Base-by-base conservation (phyloP, 92 coral and sea anemone genomes). In the Scolanthus callimorphus region DNA sequence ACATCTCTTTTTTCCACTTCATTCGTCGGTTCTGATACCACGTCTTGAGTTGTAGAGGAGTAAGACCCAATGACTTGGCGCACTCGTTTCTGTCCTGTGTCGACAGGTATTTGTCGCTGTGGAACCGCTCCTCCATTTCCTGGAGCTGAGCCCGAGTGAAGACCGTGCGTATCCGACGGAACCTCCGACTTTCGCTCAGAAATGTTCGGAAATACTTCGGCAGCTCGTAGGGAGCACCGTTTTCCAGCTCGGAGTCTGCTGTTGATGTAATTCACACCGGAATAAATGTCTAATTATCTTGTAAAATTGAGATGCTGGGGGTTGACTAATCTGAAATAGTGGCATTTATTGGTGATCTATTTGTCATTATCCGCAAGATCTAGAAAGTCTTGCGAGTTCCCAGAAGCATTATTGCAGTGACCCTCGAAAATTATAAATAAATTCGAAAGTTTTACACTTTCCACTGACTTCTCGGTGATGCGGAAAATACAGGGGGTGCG, bases 11-110 rank as follows among this genome's bases (percentile, higher is more conserved):
- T 11, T 89, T 89, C 98, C 98, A 92, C 22, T 92, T 92, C 94
- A 89, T 92, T n/a, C 98, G 78, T 29, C 98, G 58, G 71, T 92
- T 92, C 47, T 92, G 98, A 55, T 84, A 92, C 98, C 98, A 92
- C 9, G 98, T 92, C 37, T 92, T 92, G 60, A 92, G 85, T 64
- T 92, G 98, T 6, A 94, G 62, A 10, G 99, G 84, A 13, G 96
- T 80, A 22, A 94, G 79, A 27, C 74, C 65, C 27, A 88, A 65
- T 27, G 68, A 69, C 44, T 77, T 90, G 11, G 99, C 99, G 34
- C 88, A 83, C 73, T 89, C 83, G 67, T 83, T 89, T 49, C 99
- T 70, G 31, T 90, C 99, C 54, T 89, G 82, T 2, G 99, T 89
- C 0, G 89, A 84, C 12, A 94, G 82, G 60, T 94, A 94, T 70